Evolutionary conservation across 2,113 vertebrate species (phyloP).

Genomic region (Ia io): DNA sequence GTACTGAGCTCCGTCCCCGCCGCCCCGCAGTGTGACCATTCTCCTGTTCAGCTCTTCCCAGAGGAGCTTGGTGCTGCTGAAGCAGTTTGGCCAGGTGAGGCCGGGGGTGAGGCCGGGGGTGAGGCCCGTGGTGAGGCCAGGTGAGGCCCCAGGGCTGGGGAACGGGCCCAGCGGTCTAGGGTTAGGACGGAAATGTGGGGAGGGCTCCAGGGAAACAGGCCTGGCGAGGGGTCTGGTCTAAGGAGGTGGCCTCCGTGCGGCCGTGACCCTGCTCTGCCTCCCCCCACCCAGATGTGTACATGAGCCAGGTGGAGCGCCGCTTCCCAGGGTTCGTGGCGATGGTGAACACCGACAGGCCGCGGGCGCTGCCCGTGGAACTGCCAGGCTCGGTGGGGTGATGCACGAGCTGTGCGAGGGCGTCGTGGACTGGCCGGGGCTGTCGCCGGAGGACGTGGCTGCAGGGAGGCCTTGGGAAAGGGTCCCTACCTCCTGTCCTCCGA

Average conservation of each 20-base stretch:
- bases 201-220: neutral
- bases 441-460: conserved; percentile 91
- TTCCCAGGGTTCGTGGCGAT: conserved; percentile 80
- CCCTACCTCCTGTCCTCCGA: conserved; percentile 84
- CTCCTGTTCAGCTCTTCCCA: conserved; percentile 55
- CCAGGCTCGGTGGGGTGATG: conserved; percentile 88
- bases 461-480: conserved; percentile 93
- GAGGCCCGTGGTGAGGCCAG: neutral
- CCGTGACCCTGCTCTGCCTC: neutral
- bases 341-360: conserved; percentile 62
- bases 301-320: conserved; percentile 87
- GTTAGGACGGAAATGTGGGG: neutral
- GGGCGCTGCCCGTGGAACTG: conserved; percentile 68
- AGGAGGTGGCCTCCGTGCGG: rapidly evolving
- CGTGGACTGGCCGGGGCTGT: conserved; percentile 91
- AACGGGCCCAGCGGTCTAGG: neutral
- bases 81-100: conserved; percentile 50
- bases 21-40: neutral
- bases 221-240: no score
- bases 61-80: conserved; percentile 66
- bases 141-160: neutral
- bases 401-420: conserved; percentile 95
- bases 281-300: conserved; percentile 87
- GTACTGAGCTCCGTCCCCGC: neutral
- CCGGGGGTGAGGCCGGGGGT: conserved; percentile 18